These are phyloP conservation scores for Harpagus bidentatus DNA, from an alignment of 2,113 vertebrate species.

Conservation along the genomic window DNA sequence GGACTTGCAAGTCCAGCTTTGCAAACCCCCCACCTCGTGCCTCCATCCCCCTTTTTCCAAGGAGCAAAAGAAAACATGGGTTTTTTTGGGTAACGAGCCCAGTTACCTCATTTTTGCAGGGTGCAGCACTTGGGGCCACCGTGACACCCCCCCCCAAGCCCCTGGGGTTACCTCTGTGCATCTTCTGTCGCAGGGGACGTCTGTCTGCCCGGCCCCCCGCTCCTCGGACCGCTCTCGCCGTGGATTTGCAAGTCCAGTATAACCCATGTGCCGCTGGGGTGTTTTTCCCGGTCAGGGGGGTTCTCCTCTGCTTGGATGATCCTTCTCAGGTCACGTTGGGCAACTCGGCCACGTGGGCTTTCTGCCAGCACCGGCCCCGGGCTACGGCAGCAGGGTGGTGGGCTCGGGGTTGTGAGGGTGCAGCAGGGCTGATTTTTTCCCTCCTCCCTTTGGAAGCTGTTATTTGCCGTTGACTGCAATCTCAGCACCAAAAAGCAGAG, in stretches of 20 bases:
- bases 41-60: not conserved
- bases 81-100: too few species aligned
- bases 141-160: too few species aligned
- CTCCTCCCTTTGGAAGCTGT: not conserved
- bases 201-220: fast-evolving
- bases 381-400: fast-evolving
- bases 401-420: not conserved
- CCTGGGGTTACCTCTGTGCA: fast-evolving
- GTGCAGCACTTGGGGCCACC: fast-evolving
- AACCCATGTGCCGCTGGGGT: not conserved
- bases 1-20: not conserved
- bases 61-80: not conserved
- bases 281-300: not conserved
- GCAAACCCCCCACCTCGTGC: not conserved
- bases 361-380: not conserved
- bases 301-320: not conserved
- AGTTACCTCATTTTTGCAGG: not conserved
- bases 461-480: not conserved
- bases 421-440: not conserved
- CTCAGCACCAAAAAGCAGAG: not conserved
- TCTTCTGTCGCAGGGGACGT: not conserved
- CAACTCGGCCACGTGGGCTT: too few species aligned
- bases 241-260: not conserved
- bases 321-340: fast-evolving
- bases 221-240: fast-evolving